These are phyloP conservation scores for Catalaphyllia jardinei DNA, from an alignment of 64 coral and sea anemone species.

Conservation along the genomic window DNA sequence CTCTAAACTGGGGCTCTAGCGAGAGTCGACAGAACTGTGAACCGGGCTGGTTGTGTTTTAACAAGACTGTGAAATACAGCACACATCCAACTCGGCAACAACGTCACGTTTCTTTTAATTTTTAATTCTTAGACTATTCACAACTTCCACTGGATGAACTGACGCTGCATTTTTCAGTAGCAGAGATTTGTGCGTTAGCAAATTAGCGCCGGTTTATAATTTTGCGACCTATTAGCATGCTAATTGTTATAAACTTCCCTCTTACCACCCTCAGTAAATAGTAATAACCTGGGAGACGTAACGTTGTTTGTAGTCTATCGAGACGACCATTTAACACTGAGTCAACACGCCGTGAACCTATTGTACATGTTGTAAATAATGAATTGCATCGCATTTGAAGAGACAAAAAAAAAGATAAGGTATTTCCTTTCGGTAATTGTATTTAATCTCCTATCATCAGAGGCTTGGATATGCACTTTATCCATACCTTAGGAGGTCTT, in stretches of 20 bases:
- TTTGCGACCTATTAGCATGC: neutral
- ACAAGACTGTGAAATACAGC: too few relatives aligned
- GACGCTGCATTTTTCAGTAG: neutral
- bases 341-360: neutral
- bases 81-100: too few relatives aligned
- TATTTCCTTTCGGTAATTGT: neutral
- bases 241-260: neutral
- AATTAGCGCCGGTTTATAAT: neutral
- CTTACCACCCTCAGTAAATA: neutral
- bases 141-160: neutral
- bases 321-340: neutral
- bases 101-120: too few relatives aligned
- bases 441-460: neutral
- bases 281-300: neutral
- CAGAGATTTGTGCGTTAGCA: neutral
- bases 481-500: too few relatives aligned
- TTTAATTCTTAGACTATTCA: neutral
- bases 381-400: neutral
- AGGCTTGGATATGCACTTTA: neutral
- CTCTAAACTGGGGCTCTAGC: too few relatives aligned
- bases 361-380: neutral
- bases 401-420: neutral
- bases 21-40: too few relatives aligned
- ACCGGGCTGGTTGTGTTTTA: too few relatives aligned
- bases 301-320: neutral